These are phyloP conservation scores for Lithosia quadra DNA, from an alignment of 2,888 invertebrate species.

Conservation along the genomic window DNA sequence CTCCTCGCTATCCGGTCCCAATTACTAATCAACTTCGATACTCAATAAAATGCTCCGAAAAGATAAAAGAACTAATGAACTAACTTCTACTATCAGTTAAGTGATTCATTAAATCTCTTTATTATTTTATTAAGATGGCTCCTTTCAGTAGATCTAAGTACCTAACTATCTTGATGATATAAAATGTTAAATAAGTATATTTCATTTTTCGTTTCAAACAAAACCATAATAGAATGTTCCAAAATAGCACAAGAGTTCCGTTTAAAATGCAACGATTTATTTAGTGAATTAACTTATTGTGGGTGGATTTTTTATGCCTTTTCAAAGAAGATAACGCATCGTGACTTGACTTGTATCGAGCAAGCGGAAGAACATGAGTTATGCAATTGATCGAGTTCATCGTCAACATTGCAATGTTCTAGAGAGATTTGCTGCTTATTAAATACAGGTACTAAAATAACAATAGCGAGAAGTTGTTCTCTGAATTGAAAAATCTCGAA, in stretches of 20 bases:
- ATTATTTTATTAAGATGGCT: too few species aligned
- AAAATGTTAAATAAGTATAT: not conserved
- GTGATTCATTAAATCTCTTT: not conserved
- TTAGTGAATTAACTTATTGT: conserved; percentile 28
- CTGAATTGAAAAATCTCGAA: conserved; percentile 32
- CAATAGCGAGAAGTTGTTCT: conserved; percentile 47
- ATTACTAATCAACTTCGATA: conserved; percentile 11
- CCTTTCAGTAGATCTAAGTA: too few species aligned
- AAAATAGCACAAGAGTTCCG: conserved; percentile 32
- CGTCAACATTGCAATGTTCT: conserved; percentile 37
- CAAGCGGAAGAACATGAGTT: conserved; percentile 50
- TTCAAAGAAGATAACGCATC: conserved; percentile 43
- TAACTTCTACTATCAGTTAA: not conserved
- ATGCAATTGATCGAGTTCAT: conserved; percentile 49
- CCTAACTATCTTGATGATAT: not conserved
- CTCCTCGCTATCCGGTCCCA: conserved; percentile 20
- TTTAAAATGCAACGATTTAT: conserved; percentile 24
- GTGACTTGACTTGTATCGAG: conserved; percentile 40
- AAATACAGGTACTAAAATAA: conserved; percentile 38
- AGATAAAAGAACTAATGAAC: not conserved
- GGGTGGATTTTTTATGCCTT: conserved; percentile 30
- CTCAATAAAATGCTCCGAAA: not conserved
- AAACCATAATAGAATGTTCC: not conserved
- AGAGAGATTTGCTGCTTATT: conserved; percentile 45
- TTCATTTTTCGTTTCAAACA: not conserved